These are phyloP conservation scores for Thereva nobilitata DNA, from an alignment of 2,888 invertebrate genomes.

Conservation along the genomic window DNA sequence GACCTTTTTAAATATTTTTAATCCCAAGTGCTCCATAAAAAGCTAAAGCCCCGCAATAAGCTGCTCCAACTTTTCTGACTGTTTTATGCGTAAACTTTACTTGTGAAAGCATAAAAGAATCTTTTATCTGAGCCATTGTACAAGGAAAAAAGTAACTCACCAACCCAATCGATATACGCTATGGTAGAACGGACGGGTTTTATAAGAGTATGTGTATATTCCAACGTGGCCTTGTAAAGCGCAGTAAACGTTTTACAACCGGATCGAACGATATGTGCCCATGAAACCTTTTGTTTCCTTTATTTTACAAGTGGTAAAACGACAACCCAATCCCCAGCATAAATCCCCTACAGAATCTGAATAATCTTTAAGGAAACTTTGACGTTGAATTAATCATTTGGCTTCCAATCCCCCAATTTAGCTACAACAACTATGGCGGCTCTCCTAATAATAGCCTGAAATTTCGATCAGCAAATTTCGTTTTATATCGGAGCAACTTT, in stretches of 20 bases:
- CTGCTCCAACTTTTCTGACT: conserved; percentile 23
- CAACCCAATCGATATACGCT: neutral
- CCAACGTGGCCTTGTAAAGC: neutral
- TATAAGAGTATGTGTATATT: neutral
- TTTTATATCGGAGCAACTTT: no score
- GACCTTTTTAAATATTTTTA: conserved; percentile 32
- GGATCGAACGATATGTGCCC: conserved; percentile 27
- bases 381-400: no score
- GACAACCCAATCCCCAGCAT: neutral
- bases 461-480: no score
- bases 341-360: conserved; percentile 8
- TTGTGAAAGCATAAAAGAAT: conserved; percentile 22
- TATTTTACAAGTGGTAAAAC: conserved; percentile 5
- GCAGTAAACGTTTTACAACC: conserved; percentile 26
- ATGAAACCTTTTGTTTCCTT: conserved; percentile 30
- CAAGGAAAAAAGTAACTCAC: conserved; percentile 3
- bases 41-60: conserved; percentile 30
- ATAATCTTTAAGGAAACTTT: conserved; percentile 13
- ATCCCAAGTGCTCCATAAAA: conserved; percentile 36
- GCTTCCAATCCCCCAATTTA: no score
- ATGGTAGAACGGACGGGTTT: no score
- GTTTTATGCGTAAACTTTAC: conserved; percentile 34
- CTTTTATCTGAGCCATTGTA: neutral
- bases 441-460: no score
- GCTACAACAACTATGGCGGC: no score